Conservation (phyloP, 2,113 vertebrate genomes). For the Rhineura floridana region DNA sequence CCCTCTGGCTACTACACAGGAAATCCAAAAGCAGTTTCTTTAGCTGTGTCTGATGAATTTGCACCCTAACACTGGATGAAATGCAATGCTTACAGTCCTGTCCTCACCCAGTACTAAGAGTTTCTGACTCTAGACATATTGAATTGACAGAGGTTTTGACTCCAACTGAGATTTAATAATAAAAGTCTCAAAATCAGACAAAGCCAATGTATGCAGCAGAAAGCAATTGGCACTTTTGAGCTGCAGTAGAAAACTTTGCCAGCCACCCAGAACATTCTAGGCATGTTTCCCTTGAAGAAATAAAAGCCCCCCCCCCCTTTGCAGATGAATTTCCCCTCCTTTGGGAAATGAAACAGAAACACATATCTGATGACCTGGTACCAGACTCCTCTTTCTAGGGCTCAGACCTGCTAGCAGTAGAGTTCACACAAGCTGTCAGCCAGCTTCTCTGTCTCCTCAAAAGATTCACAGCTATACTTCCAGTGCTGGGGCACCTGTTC, state of each 20-base stretch:
- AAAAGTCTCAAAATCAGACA: not conserved
- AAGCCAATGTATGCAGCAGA: not conserved
- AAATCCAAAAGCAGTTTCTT: not conserved
- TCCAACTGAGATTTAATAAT: not conserved
- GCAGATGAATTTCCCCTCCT: not conserved
- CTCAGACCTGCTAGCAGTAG: conserved; percentile 76
- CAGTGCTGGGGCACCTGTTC: conserved; percentile 86
- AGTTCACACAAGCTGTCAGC: conserved; percentile 84
- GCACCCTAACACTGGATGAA: not conserved
- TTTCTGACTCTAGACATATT: not conserved
- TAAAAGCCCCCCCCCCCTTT: not conserved
- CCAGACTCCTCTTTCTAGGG: accelerated
- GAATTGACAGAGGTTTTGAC: not conserved
- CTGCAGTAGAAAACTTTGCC: too few relatives aligned
- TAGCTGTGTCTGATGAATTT: not conserved
- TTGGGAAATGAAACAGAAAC: not conserved
- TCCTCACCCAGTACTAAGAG: not conserved
- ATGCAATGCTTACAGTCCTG: not conserved
- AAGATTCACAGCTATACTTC: conserved; percentile 91
- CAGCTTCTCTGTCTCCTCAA: conserved; percentile 84
- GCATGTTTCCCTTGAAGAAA: not conserved
- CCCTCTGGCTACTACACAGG: not conserved
- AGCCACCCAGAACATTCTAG: not conserved
- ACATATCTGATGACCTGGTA: too few relatives aligned
- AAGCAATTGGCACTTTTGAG: not conserved